Evolutionary conservation across 2,113 vertebrate genomes (phyloP).

Genomic region (Gymnorhina tibicen): DNA sequence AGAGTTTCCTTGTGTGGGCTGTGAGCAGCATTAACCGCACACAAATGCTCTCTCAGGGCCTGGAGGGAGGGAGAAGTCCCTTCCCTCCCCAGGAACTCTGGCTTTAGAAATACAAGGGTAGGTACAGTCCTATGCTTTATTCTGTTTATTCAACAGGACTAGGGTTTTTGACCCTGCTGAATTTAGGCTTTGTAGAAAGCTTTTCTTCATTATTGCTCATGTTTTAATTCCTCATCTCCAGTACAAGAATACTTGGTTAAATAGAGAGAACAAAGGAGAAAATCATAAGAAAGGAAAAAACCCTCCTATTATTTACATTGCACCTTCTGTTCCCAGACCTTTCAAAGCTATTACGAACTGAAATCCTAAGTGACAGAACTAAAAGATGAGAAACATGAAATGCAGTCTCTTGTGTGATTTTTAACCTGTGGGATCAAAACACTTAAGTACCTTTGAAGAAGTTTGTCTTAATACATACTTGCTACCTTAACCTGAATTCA

Average conservation of each 20-base stretch:
- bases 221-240: not conserved
- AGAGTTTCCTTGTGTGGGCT: not conserved
- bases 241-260: not conserved
- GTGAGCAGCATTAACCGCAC: not conserved
- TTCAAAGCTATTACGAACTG: not conserved
- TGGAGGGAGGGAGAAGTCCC: not conserved
- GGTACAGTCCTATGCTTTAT: not conserved
- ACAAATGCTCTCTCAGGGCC: not conserved
- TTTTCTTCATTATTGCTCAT: not conserved
- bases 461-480: not conserved
- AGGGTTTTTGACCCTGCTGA: not conserved
- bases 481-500: not conserved
- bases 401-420: not conserved
- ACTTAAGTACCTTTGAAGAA: not conserved
- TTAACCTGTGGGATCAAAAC: not conserved
- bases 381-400: not conserved
- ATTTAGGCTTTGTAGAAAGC: not conserved
- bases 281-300: not conserved
- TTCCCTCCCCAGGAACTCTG: not conserved
- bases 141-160: not conserved
- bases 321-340: not conserved
- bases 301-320: not conserved
- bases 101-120: not conserved
- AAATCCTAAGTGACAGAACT: not conserved
- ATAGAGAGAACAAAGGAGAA: not conserved